Conservation (phyloP, 37 sponge, comb jelly and placozoan species). For the Axinella damicornis region DNA sequence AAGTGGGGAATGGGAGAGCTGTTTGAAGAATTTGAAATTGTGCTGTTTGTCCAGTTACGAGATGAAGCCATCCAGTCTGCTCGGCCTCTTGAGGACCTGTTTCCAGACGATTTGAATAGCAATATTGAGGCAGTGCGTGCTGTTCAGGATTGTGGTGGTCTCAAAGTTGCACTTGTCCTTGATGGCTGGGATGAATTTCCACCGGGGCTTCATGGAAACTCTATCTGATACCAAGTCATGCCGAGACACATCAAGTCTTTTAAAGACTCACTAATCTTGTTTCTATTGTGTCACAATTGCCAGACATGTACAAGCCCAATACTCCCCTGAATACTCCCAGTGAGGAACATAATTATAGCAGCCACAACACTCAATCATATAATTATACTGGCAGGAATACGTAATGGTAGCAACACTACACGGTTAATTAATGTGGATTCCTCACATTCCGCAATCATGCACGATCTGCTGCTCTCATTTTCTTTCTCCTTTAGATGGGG, state of each 20-base stretch:
- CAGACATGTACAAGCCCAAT: no score
- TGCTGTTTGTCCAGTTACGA: constrained; percentile 5
- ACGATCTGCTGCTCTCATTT: no score
- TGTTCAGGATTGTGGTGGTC: not conserved
- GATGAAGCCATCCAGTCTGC: not conserved
- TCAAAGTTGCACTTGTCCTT: not conserved
- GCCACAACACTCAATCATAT: no score
- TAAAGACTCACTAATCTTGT: no score
- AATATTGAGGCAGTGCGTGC: not conserved
- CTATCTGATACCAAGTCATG: not conserved
- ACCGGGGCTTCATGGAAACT: not conserved
- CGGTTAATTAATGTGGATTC: no score
- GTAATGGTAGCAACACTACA: no score
- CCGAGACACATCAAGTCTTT: not conserved
- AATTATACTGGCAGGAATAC: no score
- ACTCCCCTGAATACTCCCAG: no score
- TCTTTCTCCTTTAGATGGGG: no score
- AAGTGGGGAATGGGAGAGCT: constrained; percentile 12
- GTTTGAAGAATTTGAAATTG: not conserved
- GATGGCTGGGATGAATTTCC: constrained; percentile 31
- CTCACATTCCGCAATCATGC: no score
- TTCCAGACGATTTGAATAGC: not conserved
- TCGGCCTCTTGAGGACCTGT: not conserved
- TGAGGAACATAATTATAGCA: no score
- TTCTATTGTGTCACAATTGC: no score